Conservation (phyloP, 2,113 vertebrate genomes). For the Oreochromis spilurus region DNA sequence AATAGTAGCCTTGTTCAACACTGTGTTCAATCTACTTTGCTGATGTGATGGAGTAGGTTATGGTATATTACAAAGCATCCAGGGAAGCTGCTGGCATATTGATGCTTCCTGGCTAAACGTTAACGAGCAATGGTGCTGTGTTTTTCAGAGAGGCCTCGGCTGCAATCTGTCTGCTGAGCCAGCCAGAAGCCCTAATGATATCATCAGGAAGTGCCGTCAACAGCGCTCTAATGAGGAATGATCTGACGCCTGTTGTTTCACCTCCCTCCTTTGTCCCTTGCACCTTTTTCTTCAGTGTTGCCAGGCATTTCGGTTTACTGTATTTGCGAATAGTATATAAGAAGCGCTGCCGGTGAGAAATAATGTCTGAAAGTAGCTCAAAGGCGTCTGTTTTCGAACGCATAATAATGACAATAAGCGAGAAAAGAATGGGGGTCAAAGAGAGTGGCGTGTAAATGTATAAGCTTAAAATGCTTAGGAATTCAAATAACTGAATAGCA, state of each 20-base stretch:
- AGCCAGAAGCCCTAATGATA: constrained; percentile 69
- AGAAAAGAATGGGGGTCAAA: neutral
- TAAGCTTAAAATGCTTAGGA: neutral
- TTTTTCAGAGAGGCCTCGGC: constrained; percentile 60
- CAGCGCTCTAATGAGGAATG: constrained; percentile 61
- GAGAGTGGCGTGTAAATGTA: neutral
- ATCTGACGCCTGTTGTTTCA: constrained; percentile 51
- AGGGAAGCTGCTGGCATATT: constrained; percentile 45
- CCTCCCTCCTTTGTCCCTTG: constrained; percentile 9
- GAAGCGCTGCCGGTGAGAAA: neutral
- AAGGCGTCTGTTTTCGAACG: neutral
- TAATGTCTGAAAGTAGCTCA: neutral
- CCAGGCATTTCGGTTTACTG: neutral
- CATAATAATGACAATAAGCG: neutral
- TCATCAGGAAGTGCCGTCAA: constrained; percentile 66
- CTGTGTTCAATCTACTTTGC: constrained; percentile 34
- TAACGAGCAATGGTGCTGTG: constrained; percentile 59
- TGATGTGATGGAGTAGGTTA: constrained; percentile 53
- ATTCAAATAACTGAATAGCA: neutral
- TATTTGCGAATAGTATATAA: neutral
- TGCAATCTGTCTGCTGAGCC: constrained; percentile 71
- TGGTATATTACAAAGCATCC: constrained; percentile 49
- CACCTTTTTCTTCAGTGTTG: neutral
- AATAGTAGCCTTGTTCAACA: constrained; percentile 50
- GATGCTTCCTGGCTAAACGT: constrained; percentile 59